phyloP scores from a whole-genome alignment of 2,113 vertebrate species.

The Strigops habroptila region DNA sequence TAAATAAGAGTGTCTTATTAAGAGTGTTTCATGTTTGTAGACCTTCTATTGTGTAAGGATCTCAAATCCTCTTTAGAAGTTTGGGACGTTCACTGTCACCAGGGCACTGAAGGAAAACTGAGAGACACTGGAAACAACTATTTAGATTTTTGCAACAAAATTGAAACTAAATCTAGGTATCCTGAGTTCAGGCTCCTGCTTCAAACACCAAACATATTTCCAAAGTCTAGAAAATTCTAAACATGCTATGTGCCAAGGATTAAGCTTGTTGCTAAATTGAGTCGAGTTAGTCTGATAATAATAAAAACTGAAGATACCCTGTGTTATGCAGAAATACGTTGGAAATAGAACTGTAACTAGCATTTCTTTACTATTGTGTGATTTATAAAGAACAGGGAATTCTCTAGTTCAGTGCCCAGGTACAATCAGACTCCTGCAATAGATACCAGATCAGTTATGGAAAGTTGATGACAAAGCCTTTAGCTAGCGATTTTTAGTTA shows the following conservation, averaged over 20 bases:
- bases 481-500: not conserved
- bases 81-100: rapidly evolving
- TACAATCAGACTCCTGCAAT: not conserved
- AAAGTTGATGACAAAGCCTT: not conserved
- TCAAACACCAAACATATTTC: not conserved
- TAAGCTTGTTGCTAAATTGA: not conserved
- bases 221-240: not conserved
- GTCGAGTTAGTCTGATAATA: not conserved
- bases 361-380: not conserved
- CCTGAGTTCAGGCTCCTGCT: not conserved
- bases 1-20: not conserved
- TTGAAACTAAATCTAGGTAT: not conserved
- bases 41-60: not conserved
- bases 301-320: not conserved
- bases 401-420: not conserved
- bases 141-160: not conserved
- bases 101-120: not conserved
- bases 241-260: not conserved
- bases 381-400: not conserved
- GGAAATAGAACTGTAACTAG: not conserved
- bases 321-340: not conserved
- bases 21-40: not conserved
- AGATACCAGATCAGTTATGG: not conserved
- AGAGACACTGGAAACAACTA: not conserved
- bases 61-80: not conserved